These are phyloP conservation scores for Ceratina calcarata DNA, from an alignment of 1,140 invertebrate species.

Conservation along the genomic window DNA sequence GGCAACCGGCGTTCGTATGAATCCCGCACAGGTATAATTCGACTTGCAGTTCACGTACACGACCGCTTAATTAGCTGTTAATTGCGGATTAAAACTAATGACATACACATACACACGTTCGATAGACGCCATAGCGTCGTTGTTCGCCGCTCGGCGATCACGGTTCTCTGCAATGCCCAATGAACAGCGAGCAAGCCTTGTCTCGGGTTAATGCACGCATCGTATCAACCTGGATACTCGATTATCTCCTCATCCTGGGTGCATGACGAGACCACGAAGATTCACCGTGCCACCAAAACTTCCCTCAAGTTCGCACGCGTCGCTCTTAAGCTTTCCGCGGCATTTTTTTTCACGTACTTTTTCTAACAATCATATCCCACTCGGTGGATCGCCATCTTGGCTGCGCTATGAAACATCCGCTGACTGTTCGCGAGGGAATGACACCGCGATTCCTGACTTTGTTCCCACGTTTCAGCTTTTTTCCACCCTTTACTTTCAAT, in stretches of 20 bases:
- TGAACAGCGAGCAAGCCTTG: conserved; percentile 53
- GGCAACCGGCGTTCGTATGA: conserved; percentile 21
- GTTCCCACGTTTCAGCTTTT: neutral
- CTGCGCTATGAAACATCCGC: conserved; percentile 56
- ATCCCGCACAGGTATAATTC: conserved; percentile 19
- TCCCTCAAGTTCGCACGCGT: conserved; percentile 52
- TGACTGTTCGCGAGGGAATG: conserved; percentile 34
- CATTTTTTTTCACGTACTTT: conserved; percentile 73
- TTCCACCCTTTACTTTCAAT: neutral
- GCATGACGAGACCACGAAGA: conserved; percentile 33
- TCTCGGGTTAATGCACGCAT: conserved; percentile 47
- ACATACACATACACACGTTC: conserved; percentile 67
- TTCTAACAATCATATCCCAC: conserved; percentile 69
- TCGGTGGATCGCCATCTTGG: conserved; percentile 73
- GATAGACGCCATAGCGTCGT: conserved; percentile 76
- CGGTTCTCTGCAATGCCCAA: conserved; percentile 56
- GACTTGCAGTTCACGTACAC: conserved; percentile 7
- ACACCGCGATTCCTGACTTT: neutral
- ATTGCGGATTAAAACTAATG: conserved; percentile 67
- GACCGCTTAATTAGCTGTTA: conserved; percentile 59
- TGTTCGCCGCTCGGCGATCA: conserved; percentile 65
- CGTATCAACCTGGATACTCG: conserved; percentile 17
- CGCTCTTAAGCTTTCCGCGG: conserved; percentile 69
- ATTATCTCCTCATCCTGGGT: conserved; percentile 22
- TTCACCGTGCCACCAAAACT: conserved; percentile 19